Conservation (phyloP, 2,113 vertebrate species). For the Pitta sordida region DNA sequence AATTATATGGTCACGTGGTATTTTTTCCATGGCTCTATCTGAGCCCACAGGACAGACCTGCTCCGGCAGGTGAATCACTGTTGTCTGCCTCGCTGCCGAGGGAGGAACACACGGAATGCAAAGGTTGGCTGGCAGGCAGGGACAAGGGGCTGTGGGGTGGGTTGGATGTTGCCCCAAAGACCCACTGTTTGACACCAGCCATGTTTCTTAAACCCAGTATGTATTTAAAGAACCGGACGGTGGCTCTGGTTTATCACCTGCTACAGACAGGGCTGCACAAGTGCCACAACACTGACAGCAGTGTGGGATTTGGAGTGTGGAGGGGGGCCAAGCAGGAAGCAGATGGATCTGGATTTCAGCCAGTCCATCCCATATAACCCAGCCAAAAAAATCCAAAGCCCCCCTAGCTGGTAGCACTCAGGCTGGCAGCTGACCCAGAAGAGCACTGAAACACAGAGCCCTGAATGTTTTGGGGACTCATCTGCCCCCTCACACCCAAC, state of each 20-base stretch:
- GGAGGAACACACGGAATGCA: background rate
- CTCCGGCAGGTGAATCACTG: constrained; percentile 46
- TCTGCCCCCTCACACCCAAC: background rate
- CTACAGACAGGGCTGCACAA: background rate
- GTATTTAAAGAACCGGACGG: background rate
- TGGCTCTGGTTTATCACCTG: background rate
- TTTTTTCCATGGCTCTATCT: constrained; percentile 38
- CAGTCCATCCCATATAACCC: background rate
- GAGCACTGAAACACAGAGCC: background rate
- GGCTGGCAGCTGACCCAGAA: background rate
- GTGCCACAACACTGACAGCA: background rate
- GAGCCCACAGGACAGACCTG: constrained; percentile 64
- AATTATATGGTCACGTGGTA: constrained; percentile 44
- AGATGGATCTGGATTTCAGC: background rate
- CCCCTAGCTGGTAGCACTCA: background rate
- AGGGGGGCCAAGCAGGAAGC: background rate
- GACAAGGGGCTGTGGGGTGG: background rate
- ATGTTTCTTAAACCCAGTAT: background rate
- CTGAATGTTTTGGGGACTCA: background rate
- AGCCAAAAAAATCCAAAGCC: background rate
- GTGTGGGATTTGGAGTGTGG: background rate
- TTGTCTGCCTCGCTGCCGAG: background rate
- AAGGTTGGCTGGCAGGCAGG: background rate
- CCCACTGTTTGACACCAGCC: background rate
- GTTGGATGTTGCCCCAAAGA: background rate